Evolutionary conservation across 2,888 invertebrate genomes (phyloP).

Genomic region (Keiferia lycopersicella): DNA sequence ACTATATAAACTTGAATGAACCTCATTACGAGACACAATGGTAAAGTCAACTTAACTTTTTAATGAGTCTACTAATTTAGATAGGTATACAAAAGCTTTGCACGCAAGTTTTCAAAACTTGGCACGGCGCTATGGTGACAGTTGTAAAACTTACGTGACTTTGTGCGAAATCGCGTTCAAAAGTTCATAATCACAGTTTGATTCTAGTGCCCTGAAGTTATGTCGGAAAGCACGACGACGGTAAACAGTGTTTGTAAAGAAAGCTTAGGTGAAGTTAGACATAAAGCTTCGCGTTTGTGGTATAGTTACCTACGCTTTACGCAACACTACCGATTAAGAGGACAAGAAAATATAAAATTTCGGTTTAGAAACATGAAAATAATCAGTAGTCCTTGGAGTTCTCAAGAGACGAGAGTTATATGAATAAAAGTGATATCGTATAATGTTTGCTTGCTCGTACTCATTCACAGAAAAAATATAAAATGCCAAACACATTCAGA

Average conservation of each 20-base stretch:
- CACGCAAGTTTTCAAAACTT: constrained; percentile 5
- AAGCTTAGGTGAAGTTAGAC: background rate
- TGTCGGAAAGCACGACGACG: background rate
- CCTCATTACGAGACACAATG: background rate
- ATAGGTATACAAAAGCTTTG: background rate
- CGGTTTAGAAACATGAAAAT: background rate
- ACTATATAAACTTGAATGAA: background rate
- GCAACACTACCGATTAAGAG: background rate
- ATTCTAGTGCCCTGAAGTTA: background rate
- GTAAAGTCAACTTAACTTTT: background rate
- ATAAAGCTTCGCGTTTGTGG: background rate
- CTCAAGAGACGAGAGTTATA: too few species aligned
- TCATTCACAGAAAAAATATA: background rate
- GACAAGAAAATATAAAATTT: background rate
- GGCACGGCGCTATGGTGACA: background rate
- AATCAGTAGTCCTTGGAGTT: too few species aligned
- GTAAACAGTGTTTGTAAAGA: background rate
- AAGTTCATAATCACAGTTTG: constrained; percentile 1
- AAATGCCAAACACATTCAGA: background rate
- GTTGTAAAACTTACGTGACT: background rate
- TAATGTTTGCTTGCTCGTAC: too few species aligned
- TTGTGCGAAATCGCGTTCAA: background rate
- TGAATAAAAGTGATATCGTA: too few species aligned
- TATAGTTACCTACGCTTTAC: background rate
- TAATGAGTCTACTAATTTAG: constrained; percentile 6